Evolutionary conservation across 1,140 invertebrate genomes (phyloP), one percentile per base, ranked within the genome.

Genomic region (Phymorhynchus buccinoides): DNA sequence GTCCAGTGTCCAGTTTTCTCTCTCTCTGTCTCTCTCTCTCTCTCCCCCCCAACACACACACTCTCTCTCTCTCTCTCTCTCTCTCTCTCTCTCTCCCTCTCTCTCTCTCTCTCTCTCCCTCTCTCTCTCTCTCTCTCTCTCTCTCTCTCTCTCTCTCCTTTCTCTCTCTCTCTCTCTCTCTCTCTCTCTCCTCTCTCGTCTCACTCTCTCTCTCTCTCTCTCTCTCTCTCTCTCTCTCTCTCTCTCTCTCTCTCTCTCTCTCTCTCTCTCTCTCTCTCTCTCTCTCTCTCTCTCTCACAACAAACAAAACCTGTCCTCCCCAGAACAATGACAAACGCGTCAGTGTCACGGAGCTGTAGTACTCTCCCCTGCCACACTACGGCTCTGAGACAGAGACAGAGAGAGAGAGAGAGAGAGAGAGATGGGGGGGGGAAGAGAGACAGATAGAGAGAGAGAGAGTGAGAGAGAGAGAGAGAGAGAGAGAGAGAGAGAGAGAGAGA

Each of bases 191-290:
- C 3, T 22, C 27, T 27, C 27, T 27, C 27, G 3, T 62, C 56
- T 62, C 56, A 22, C 56, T 37, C 39, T 22, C 75, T 22, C 32
- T 42, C n/a, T 35, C n/a, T 42, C 6, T 62, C 6, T 62, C 6
- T 14, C 16, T 62, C n/a, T n/a, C 44, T 18, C 44, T 48, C 44
- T 48, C 68, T 37, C 73, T 35, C 73, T 35, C 73, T n/a, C 30
- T 39, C 73, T 44, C 75, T 78, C 35, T 12, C 16, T 78, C 75
- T 78, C 39, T 78, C n/a, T 42, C n/a, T 78, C 75, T 14, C 7
- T 62, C 7, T 22, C 7, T 22, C 44, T 9, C 44, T 9, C 44
- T 9, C 44, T 9, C 44, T 9, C 44, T 9, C 44, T 9, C 44
- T 9, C 44, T 9, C 44, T 9, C 44, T 9, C 44, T 9, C 44